Conservation (phyloP, 2,113 vertebrate species). For the Piaya cayana region DNA sequence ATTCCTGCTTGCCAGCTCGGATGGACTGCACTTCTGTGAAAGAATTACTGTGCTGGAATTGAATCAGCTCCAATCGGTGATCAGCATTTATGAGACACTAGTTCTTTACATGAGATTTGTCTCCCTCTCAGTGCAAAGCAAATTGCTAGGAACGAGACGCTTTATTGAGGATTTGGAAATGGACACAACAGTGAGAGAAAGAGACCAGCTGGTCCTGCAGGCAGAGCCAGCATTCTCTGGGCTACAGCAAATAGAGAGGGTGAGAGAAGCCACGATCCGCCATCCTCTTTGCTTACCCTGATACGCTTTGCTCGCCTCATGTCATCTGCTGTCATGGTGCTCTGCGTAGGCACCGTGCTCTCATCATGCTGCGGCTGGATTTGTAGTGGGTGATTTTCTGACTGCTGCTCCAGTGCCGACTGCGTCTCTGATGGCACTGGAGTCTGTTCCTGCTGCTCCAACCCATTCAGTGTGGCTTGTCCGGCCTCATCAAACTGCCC, state of each 20-base stretch:
- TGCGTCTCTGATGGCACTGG: conserved; percentile 71
- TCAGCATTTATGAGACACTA: not conserved
- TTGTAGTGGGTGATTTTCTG: conserved; percentile 66
- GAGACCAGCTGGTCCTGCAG: not conserved
- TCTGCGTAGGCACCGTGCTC: conserved; percentile 70
- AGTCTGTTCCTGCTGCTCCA: conserved; percentile 82
- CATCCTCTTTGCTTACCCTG: conserved; percentile 78
- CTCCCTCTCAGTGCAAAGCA: not conserved
- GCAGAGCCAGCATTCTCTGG: not conserved
- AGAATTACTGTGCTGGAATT: not conserved
- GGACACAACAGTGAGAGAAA: not conserved
- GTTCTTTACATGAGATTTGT: not conserved
- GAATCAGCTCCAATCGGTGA: not conserved
- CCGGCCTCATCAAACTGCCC: conserved; percentile 80
- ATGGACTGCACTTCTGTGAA: not conserved
- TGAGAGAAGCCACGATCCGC: not conserved
- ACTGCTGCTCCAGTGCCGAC: conserved; percentile 68
- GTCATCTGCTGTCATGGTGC: conserved; percentile 87
- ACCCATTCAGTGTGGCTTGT: conserved; percentile 81
- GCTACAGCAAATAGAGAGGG: not conserved
- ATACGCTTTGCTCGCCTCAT: conserved; percentile 93
- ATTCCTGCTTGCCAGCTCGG: not conserved
- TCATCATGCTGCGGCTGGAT: conserved; percentile 80
- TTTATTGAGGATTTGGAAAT: not conserved
- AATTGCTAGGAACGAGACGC: not conserved